Conservation (phyloP, 2,797 vertebrate genomes). For the Morelia viridis region DNA sequence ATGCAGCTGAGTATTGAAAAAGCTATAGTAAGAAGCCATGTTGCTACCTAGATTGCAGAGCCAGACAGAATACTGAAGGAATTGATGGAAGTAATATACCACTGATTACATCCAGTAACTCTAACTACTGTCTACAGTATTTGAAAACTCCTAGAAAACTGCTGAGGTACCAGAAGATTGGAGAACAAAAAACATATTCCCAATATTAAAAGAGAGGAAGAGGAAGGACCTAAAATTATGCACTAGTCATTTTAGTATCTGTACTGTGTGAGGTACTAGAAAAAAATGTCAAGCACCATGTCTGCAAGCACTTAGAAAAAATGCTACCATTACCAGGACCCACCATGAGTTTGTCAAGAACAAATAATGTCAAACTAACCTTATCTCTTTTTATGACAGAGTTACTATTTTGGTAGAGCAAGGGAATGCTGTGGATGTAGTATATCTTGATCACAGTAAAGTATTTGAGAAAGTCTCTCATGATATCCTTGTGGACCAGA, state of each 20-base stretch:
- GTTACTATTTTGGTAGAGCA: background rate
- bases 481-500: background rate
- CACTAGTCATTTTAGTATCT: background rate
- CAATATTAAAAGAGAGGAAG: background rate
- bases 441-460: background rate
- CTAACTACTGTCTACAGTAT: background rate
- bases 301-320: background rate
- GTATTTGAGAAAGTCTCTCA: background rate
- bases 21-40: background rate
- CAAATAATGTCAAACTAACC: background rate
- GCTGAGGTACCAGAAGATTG: background rate
- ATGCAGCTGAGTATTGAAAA: background rate
- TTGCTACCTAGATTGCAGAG: background rate
- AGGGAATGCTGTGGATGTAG: background rate
- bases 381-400: background rate
- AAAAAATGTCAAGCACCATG: background rate
- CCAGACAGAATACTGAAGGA: background rate
- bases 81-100: background rate
- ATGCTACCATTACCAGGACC: background rate
- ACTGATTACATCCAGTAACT: background rate
- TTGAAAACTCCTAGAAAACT: background rate
- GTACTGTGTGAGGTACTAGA: background rate
- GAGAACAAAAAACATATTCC: background rate
- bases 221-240: background rate
- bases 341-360: background rate